Conservation (phyloP, 35 echinoderm and acorn worm genomes). For the Anneissia japonica region DNA sequence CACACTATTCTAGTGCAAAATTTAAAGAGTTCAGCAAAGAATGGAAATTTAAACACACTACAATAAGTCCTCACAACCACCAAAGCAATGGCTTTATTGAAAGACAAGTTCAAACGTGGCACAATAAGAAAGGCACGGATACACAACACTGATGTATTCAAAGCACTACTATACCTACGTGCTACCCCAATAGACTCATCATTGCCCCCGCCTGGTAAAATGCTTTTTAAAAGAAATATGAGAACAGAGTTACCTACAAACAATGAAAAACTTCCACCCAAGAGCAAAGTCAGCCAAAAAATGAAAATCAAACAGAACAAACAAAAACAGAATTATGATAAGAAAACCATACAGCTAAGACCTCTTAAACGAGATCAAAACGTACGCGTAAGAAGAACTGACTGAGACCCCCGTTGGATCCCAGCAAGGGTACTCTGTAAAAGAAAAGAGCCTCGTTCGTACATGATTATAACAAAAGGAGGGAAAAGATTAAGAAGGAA, state of each 20-base stretch:
- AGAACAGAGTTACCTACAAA: not conserved
- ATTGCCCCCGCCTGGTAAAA: too few species aligned
- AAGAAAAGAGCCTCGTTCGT: too few species aligned
- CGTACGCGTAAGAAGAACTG: too few species aligned
- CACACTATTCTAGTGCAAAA: conserved; percentile 27
- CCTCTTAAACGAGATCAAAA: not conserved
- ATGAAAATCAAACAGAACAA: not conserved
- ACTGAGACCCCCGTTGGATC: too few species aligned
- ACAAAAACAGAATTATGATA: not conserved
- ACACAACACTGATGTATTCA: too few species aligned
- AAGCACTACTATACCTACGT: too few species aligned
- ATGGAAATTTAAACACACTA: conserved; percentile 23
- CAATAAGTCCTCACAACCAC: conserved; percentile 15
- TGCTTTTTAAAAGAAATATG: not conserved
- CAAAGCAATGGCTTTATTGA: conserved; percentile 38
- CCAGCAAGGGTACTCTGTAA: too few species aligned
- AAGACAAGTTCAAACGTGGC: not conserved
- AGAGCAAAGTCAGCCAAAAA: not conserved
- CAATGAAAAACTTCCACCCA: not conserved
- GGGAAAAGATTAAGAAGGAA: too few species aligned
- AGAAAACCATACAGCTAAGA: not conserved
- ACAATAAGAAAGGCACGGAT: too few species aligned
- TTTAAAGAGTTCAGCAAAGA: conserved; percentile 21
- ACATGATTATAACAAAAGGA: too few species aligned
- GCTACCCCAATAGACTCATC: too few species aligned